Base-by-base conservation (phyloP, 1,140 invertebrate genomes). In the Asobara japonica region DNA sequence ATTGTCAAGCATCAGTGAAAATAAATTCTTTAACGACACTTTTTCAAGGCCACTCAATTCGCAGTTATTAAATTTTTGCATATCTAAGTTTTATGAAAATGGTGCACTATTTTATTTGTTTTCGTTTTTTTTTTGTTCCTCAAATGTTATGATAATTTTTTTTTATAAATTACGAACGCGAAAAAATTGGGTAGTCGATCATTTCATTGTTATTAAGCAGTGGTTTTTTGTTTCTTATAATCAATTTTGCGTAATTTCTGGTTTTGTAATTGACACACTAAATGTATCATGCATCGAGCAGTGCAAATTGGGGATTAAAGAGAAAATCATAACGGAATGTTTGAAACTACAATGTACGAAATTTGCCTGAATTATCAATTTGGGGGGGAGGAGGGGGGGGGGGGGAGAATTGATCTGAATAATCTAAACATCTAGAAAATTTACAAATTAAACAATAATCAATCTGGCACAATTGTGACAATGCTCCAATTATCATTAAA, bases 241-340 rank as follows among this genome's bases (percentile, higher is more conserved):
- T 45, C 13, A 1, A 16, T 45, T 2, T 45, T 1, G 1, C n/a
- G 11, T 36, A 36, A 36, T 36, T 36, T 36, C 31, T 36, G 31
- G 5, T 36, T 65, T 31, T n/a, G 16, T 65, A 16, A 30, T 16
- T 30, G 61, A 5, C 30, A 65, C 27, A 33, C 45, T 33, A 16
- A 25, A 45, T 25, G 18, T 45, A 62, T 69, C 13, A 16, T 27
- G 13, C 13, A n/a, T 10, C 7, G 2, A 27, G 30, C 18, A 61
- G 16, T 5, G 56, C 16, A 61, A 33, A 65, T 30, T 65, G 18
- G 31, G 6, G 31, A 30, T 22, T 67, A 13, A 38, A 38, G 36
- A 68, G 41, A 27, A 51, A 68, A 68, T 29, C 20, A 31, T 20
- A 51, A 71, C 69, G 70, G 70, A 71, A 71, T 71, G 70, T 71